Percentiles rank a stretch among this genome's conserved stretches.
These are phyloP conservation scores for Oryzias curvinotus DNA, from an alignment of 2,113 vertebrate genomes.

Conservation along the genomic window DNA sequence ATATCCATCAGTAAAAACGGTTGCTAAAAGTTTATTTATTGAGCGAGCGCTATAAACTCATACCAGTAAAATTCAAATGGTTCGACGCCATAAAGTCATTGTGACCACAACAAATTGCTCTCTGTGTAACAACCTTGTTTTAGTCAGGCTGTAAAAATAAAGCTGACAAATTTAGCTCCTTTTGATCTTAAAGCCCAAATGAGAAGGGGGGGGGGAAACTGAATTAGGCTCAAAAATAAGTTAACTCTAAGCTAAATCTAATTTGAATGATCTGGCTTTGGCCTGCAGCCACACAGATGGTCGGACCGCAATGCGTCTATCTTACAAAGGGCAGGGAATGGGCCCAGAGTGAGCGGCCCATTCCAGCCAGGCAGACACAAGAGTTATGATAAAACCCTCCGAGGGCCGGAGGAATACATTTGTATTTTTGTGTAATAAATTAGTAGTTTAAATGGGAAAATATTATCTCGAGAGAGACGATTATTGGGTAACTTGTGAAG, in stretches of 20 bases:
- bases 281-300: slow-evolving; percentile 46
- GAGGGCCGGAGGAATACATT: slow-evolving; percentile 19
- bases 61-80: slow-evolving; percentile 31
- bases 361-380: slow-evolving; percentile 48
- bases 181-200: slow-evolving; percentile 30
- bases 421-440: too few relatives aligned
- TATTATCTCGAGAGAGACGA: too few relatives aligned
- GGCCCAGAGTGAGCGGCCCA: slow-evolving; percentile 49
- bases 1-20: slow-evolving; percentile 19
- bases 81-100: slow-evolving; percentile 42
- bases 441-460: too few relatives aligned
- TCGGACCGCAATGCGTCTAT: slow-evolving; percentile 65
- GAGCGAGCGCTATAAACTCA: slow-evolving; percentile 22
- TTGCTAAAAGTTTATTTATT: slow-evolving; percentile 30
- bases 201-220: slow-evolving; percentile 33
- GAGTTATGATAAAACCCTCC: slow-evolving; percentile 55
- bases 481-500: too few relatives aligned
- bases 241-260: slow-evolving; percentile 53
- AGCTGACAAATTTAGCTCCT: slow-evolving; percentile 38
- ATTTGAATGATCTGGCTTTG: slow-evolving; percentile 52
- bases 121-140: slow-evolving; percentile 45
- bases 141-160: slow-evolving; percentile 41
- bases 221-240: slow-evolving; percentile 32
- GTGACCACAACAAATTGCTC: slow-evolving; percentile 44
- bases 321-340: slow-evolving; percentile 46